Conservation (phyloP, 1,140 invertebrate species). For the Varroa destructor region DNA sequence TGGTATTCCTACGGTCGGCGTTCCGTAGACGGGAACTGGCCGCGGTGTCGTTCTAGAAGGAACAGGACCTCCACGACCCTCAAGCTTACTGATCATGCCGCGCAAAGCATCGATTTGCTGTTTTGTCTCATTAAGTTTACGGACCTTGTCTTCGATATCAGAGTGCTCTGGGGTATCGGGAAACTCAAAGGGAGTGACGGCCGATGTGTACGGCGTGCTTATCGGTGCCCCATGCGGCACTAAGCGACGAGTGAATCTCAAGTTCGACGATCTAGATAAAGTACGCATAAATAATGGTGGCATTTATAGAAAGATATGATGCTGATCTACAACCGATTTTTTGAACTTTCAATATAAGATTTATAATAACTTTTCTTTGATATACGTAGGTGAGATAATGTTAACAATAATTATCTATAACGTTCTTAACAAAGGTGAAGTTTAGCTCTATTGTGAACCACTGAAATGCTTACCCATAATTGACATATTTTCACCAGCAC, state of each 20-base stretch:
- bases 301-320: too few species aligned
- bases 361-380: too few species aligned
- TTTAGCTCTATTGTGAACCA: too few species aligned
- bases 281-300: too few species aligned
- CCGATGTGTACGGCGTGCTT: constrained; percentile 11
- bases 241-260: neutral
- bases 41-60: neutral
- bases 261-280: neutral
- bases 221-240: constrained; percentile 13
- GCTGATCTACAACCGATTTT: too few species aligned
- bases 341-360: too few species aligned
- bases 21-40: constrained; percentile 6
- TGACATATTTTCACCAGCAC: too few species aligned
- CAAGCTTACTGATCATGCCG: constrained; percentile 20
- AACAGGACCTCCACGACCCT: neutral
- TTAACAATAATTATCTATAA: too few species aligned
- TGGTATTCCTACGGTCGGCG: too few species aligned
- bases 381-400: too few species aligned
- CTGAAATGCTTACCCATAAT: too few species aligned
- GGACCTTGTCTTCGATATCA: constrained; percentile 22
- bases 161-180: constrained; percentile 16
- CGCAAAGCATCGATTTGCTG: constrained; percentile 10
- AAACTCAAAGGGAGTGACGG: neutral
- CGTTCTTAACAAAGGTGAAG: too few species aligned
- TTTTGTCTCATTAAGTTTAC: constrained; percentile 7